Percentiles rank a stretch among this genome's conserved stretches.
These are phyloP conservation scores for Aphelenchoides fujianensis DNA, from an alignment of 1,140 invertebrate species.

Conservation along the genomic window DNA sequence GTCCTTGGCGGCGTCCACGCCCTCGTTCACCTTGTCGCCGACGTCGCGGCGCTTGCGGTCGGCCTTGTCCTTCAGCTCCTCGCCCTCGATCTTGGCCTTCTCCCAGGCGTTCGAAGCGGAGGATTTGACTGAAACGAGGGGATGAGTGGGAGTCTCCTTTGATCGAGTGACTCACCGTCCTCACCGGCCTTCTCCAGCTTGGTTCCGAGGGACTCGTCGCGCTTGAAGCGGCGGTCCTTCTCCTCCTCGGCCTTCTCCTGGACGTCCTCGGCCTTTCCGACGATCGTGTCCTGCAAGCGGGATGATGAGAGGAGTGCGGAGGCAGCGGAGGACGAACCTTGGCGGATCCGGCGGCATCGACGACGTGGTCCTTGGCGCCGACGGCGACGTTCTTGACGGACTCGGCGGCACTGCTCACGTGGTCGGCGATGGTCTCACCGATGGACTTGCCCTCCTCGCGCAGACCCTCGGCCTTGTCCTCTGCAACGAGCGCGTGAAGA, in stretches of 20 bases:
- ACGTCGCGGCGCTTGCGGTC: background rate
- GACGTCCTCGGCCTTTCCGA: background rate
- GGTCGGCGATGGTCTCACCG: constrained; percentile 9
- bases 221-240: background rate
- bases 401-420: background rate
- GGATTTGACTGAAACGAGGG: too few species aligned
- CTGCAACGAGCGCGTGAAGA: background rate
- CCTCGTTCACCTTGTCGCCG: background rate
- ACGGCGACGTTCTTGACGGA: background rate
- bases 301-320: too few species aligned
- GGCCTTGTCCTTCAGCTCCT: background rate
- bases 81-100: too few species aligned
- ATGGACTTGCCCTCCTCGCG: background rate
- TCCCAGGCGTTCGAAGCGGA: too few species aligned
- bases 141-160: too few species aligned
- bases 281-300: background rate
- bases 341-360: background rate
- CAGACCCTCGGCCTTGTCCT: background rate
- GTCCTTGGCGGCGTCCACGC: too few species aligned
- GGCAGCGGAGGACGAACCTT: too few species aligned
- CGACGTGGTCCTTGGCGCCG: background rate
- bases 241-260: background rate
- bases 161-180: too few species aligned
- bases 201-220: background rate
- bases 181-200: background rate